A percentile compares a stretch with the other conserved stretches of the same genome.
Conservation (phyloP, 2,113 vertebrate genomes). For the Steatornis caripensis region DNA sequence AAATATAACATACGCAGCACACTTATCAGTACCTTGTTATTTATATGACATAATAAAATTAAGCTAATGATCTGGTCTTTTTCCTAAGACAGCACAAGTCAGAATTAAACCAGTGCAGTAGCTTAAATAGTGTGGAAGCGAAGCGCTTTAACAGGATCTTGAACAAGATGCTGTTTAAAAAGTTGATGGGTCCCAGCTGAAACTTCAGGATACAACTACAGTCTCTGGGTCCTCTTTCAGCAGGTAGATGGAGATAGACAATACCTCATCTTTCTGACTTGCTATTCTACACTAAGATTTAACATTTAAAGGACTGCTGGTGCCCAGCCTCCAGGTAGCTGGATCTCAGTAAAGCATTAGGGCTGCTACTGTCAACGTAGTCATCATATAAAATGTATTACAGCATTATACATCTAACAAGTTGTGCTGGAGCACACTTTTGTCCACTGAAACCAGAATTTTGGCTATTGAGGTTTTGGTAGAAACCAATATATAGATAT, state of each 20-base stretch:
- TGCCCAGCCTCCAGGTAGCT: background rate
- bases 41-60: background rate
- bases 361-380: background rate
- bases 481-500: background rate
- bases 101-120: background rate
- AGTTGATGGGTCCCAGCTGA: background rate
- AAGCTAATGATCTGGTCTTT: background rate
- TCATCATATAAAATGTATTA: background rate
- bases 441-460: background rate
- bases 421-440: background rate
- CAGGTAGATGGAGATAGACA: background rate
- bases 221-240: background rate
- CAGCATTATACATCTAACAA: background rate
- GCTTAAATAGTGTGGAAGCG: background rate
- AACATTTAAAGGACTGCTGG: background rate
- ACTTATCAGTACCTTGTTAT: background rate
- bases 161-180: background rate
- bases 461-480: background rate
- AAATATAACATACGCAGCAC: background rate
- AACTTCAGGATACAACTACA: background rate
- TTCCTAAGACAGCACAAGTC: background rate
- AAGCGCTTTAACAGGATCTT: background rate
- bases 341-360: background rate
- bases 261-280: background rate
- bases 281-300: background rate